Evolutionary conservation across 64 coral and sea anemone genomes (phyloP), one percentile per base, ranked within the genome.

Genomic region (Montipora sp.): DNA sequence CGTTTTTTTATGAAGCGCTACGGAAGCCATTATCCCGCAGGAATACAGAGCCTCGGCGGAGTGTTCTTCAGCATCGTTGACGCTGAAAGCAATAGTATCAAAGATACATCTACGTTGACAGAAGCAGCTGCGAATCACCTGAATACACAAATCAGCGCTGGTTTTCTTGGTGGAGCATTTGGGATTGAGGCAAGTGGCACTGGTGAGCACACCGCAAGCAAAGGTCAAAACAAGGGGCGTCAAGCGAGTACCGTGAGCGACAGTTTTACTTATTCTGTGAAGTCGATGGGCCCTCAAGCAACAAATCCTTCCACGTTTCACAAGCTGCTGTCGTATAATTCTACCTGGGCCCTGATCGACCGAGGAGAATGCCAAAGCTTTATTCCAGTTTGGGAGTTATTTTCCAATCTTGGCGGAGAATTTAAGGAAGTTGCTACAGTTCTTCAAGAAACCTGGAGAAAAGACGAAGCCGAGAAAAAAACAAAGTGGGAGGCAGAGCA

Each of bases 21-120:
- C n/a, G 89, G 89, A 36, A 91, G 89, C 73, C 89, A 91, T 71
- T 73, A 83, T 48, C 89, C 89, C 4, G 63, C 60, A 0, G 89
- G 89, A 15, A 5, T 58, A 8, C 89, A 91, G 3, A 91, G 48
- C 7, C 89, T 91, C 3, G 89, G 89, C 14, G 70, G 70, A 4
- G 9, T 73, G 7, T 23, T 73, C 18, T 73, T 24, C 70, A 73
- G n/a, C n/a, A 23, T 91, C 53, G 89, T 43, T 0, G 59, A 91
- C 1, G 89, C 67, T 2, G 18, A 91, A 22, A 91, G 79, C 24
- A 18, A 83, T 16, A 0, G 0, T 5, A 11, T 0, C 12, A 51
- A 4, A 43, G 50, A 82, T 9, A 51, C 45, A 23, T 10, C 11
- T 49, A 9, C 3, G 11, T 45, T 91, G 53, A 83, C 49, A 2